Percentiles rank a stretch among this genome's conserved stretches.
phyloP scores from a whole-genome alignment of 2,888 invertebrate species.

The Lordiphosa andalusiaca region DNA sequence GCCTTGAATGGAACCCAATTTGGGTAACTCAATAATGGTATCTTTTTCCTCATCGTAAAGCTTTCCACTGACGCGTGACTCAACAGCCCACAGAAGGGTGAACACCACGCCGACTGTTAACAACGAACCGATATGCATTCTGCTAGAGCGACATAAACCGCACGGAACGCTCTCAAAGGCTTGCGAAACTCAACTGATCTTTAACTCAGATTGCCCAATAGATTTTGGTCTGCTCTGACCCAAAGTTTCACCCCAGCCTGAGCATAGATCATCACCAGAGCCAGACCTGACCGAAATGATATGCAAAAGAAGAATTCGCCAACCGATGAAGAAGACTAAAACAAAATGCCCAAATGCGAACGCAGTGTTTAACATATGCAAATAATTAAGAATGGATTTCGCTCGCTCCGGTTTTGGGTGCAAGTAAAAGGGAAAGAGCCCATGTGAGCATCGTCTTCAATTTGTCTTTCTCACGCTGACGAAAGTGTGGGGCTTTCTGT shows the following conservation, averaged over 20 bases:
- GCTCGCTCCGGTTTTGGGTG: constrained; percentile 40
- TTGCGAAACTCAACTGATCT: constrained; percentile 55
- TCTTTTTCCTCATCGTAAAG: constrained; percentile 67
- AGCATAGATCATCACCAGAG: constrained; percentile 23
- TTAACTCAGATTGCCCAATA: constrained; percentile 18
- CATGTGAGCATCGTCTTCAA: constrained; percentile 18
- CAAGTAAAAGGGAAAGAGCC: constrained; percentile 61
- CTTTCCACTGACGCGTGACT: constrained; percentile 32
- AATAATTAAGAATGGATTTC: constrained; percentile 43
- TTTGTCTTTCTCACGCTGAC: constrained; percentile 57
- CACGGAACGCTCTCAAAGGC: constrained; percentile 38
- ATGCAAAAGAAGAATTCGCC: constrained; percentile 39
- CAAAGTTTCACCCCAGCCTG: constrained; percentile 53
- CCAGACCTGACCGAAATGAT: constrained; percentile 29
- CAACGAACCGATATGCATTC: constrained; percentile 34
- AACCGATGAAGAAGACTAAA: constrained; percentile 40
- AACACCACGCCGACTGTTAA: constrained; percentile 7
- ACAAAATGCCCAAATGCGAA: constrained; percentile 34
- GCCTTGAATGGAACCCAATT: constrained; percentile 72
- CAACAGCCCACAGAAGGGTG: constrained; percentile 4
- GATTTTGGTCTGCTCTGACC: constrained; percentile 48
- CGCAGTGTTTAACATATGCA: constrained; percentile 38
- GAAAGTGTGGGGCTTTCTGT: constrained; percentile 44
- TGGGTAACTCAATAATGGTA: constrained; percentile 72
- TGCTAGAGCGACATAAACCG: constrained; percentile 1